A percentile compares a stretch with the other conserved stretches of the same genome.
These are phyloP conservation scores for Eupithecia insigniata DNA, from an alignment of 2,888 invertebrate species.

Conservation along the genomic window DNA sequence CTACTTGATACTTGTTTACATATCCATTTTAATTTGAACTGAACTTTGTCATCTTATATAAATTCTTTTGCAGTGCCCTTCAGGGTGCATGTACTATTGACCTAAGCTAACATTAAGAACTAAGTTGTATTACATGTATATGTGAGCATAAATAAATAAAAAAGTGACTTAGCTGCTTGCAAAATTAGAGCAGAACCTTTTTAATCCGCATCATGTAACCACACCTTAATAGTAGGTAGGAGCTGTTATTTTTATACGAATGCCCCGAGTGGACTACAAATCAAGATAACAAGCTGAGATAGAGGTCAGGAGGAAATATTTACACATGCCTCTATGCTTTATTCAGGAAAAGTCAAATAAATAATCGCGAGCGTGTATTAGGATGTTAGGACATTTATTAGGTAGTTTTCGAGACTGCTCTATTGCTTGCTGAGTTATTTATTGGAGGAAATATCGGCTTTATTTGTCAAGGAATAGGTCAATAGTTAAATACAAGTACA, in stretches of 20 bases:
- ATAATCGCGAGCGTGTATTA: slow-evolving; percentile 45
- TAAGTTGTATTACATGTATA: too few relatives aligned
- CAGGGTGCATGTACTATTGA: too few relatives aligned
- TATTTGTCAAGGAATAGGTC: not conserved
- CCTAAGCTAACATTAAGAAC: too few relatives aligned
- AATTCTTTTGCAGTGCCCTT: too few relatives aligned
- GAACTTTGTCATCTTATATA: too few relatives aligned
- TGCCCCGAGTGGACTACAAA: slow-evolving; percentile 73
- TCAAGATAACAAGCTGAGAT: slow-evolving; percentile 78
- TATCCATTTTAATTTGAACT: too few relatives aligned
- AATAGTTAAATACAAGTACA: not conserved
- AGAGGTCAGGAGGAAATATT: slow-evolving; percentile 65
- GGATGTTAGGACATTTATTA: slow-evolving; percentile 40
- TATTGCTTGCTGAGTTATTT: slow-evolving; percentile 25
- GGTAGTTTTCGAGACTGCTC: slow-evolving; percentile 20
- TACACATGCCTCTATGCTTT: slow-evolving; percentile 60
- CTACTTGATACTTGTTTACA: too few relatives aligned
- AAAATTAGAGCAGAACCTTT: not conserved
- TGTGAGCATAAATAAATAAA: too few relatives aligned
- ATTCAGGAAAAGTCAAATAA: slow-evolving; percentile 49
- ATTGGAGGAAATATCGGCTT: slow-evolving; percentile 20
- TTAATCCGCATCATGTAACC: slow-evolving; percentile 28
- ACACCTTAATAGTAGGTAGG: slow-evolving; percentile 34
- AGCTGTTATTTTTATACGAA: slow-evolving; percentile 73
- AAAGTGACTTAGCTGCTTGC: not conserved